A percentile compares a stretch with the other conserved stretches of the same genome.
phyloP scores from a whole-genome alignment of 2,888 invertebrate species.

The Balanococcus diminutus region DNA sequence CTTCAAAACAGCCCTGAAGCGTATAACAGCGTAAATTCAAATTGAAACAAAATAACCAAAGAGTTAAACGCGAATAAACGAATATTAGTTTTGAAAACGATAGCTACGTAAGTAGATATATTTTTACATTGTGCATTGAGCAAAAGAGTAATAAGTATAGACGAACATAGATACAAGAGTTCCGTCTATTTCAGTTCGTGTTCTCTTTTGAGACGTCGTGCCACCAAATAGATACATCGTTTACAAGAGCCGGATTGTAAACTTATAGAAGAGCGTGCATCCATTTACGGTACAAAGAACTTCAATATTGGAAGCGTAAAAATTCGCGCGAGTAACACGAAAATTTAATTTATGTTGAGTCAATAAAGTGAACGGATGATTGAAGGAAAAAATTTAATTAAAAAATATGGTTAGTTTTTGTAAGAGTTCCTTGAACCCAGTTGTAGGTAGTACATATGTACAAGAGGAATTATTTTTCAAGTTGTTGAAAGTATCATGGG shows the following conservation, averaged over 20 bases:
- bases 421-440: not conserved
- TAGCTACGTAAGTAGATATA: not conserved
- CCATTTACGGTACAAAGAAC: not conserved
- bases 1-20: not conserved
- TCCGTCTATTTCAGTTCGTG: not conserved
- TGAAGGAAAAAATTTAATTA: not conserved
- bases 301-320: not conserved
- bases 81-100: conserved; percentile 21
- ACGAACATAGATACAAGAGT: not conserved
- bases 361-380: not conserved
- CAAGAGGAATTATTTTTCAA: too few relatives aligned
- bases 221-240: not conserved
- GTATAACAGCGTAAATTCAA: not conserved
- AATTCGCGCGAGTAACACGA: not conserved
- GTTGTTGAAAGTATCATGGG: too few relatives aligned
- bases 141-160: not conserved
- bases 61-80: not conserved
- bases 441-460: too few relatives aligned
- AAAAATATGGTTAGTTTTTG: not conserved
- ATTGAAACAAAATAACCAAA: not conserved
- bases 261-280: not conserved
- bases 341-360: not conserved
- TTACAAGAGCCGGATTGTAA: not conserved
- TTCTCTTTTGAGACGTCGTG: not conserved
- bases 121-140: not conserved